These are phyloP conservation scores for Podarcis muralis DNA, from an alignment of 2,113 vertebrate genomes.

Conservation along the genomic window DNA sequence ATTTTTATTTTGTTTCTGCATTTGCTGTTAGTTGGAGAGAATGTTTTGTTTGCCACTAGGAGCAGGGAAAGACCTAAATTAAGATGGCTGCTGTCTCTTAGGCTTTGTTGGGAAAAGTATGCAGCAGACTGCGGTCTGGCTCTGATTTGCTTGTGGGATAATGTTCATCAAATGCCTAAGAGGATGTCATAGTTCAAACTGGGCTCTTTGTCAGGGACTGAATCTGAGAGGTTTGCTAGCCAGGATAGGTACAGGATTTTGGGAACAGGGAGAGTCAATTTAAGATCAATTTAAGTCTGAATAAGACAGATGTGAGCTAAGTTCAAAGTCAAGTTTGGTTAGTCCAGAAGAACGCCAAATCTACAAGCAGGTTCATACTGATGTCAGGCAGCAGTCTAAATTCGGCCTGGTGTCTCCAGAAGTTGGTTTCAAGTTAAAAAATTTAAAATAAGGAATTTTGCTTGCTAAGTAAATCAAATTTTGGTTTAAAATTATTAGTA, in stretches of 20 bases:
- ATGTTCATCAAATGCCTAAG: not conserved
- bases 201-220: not conserved
- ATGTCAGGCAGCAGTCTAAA: not conserved
- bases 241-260: not conserved
- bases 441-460: not conserved
- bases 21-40: fast-evolving
- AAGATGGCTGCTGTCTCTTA: not conserved
- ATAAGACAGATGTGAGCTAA: not conserved
- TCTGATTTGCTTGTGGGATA: not conserved
- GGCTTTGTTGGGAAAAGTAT: not conserved
- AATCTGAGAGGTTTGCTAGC: not conserved
- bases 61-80: not conserved
- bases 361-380: not conserved
- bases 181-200: not conserved
- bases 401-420: not conserved
- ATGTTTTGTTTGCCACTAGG: not conserved
- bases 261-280: not conserved
- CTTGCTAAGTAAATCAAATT: not conserved
- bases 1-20: not conserved
- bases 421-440: not conserved
- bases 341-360: not conserved
- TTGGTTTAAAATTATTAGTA: not conserved
- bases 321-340: not conserved
- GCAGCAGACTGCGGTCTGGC: not conserved
- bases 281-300: not conserved